A percentile compares a stretch with the other conserved stretches of the same genome.
phyloP scores from a whole-genome alignment of 2,888 invertebrate species.

The Tanypteryx hageni region DNA sequence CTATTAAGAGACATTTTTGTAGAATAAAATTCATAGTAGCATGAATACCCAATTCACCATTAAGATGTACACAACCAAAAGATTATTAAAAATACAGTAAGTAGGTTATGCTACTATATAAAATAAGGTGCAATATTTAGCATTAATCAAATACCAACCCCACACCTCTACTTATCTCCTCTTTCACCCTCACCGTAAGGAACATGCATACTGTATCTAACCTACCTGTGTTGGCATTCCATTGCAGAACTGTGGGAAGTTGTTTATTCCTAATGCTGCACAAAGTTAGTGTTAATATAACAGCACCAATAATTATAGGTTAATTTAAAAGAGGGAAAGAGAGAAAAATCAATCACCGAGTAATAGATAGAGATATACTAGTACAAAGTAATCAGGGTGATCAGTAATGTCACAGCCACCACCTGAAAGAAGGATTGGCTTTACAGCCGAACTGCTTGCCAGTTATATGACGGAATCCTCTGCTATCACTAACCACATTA shows the following conservation, averaged over 20 bases:
- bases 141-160: not conserved
- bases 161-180: conserved; percentile 51
- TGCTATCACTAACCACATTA: not conserved
- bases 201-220: conserved; percentile 28
- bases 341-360: conserved; percentile 51
- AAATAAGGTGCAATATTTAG: not conserved
- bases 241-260: not conserved
- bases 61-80: not conserved
- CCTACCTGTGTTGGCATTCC: conserved; percentile 13
- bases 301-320: not conserved
- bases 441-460: conserved; percentile 33
- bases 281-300: conserved; percentile 34
- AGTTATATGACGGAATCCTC: not conserved
- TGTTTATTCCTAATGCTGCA: not conserved
- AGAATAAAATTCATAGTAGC: not conserved
- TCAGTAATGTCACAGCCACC: conserved; percentile 54
- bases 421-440: conserved; percentile 49
- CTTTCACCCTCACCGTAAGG: conserved; percentile 28
- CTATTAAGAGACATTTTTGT: not conserved
- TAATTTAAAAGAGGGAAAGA: conserved; percentile 41
- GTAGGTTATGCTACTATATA: not conserved
- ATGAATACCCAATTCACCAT: not conserved
- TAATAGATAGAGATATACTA: conserved; percentile 18
- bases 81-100: not conserved
- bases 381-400: conserved; percentile 27